Evolutionary conservation across 1,140 invertebrate species (phyloP).

Genomic region (Amphibalanus amphitrite): DNA sequence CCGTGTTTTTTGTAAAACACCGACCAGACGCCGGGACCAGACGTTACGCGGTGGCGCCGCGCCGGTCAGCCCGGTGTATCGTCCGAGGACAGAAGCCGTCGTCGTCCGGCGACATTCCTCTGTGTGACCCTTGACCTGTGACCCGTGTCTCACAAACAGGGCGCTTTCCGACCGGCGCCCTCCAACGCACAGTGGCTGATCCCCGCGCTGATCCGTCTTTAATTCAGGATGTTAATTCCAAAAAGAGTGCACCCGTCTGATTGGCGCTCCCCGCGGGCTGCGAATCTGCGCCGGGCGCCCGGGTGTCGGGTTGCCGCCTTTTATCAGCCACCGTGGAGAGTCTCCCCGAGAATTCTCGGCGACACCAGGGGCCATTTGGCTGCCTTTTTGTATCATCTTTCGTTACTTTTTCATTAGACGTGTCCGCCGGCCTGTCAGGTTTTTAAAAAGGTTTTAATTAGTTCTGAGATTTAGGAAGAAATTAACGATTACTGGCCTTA

Average conservation of each 20-base stretch:
- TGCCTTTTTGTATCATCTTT: background rate
- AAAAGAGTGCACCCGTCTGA: background rate
- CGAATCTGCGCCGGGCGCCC: background rate
- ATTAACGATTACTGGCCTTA: background rate
- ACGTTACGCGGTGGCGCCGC: no score
- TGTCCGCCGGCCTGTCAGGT: background rate
- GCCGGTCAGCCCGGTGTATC: no score
- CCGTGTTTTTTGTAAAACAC: no score
- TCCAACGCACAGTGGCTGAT: background rate
- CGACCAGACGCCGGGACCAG: no score
- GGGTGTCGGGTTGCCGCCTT: background rate
- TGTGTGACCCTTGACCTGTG: no score
- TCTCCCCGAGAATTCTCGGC: background rate
- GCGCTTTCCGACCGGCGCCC: no score
- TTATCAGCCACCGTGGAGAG: background rate
- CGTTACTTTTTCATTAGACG: background rate
- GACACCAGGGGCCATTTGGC: background rate
- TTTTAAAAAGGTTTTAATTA: slow-evolving; percentile 1
- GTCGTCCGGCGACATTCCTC: no score
- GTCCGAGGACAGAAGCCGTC: no score
- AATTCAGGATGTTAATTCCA: background rate
- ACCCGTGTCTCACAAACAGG: no score
- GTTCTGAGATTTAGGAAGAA: background rate
- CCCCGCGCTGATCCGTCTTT: background rate
- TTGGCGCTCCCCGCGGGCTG: background rate